Evolutionary conservation across 2,797 vertebrate species (phyloP).

Genomic region (Acanthiza pusilla): DNA sequence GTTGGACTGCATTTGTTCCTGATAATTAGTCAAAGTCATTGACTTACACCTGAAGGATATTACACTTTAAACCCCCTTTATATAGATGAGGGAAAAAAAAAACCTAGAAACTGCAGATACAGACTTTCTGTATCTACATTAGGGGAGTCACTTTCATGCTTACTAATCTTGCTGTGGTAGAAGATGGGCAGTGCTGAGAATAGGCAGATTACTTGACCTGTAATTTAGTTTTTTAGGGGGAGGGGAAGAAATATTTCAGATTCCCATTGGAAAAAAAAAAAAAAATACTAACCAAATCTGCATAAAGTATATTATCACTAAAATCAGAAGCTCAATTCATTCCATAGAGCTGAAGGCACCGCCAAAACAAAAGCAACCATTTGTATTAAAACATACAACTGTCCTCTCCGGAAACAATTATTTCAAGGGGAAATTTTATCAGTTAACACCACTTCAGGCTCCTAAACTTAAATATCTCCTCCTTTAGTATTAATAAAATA

Average conservation of each 20-base stretch:
- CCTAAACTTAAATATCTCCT: not conserved
- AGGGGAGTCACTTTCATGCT: constrained; percentile 52
- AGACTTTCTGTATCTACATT: constrained; percentile 4
- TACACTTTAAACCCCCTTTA: not conserved
- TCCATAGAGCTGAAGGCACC: not conserved
- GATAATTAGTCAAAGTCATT: constrained; percentile 25
- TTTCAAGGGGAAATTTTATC: not conserved
- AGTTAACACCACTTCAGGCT: not conserved
- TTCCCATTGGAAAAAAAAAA: not conserved
- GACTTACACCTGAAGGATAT: constrained; percentile 30
- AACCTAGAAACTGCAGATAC: constrained; percentile 11
- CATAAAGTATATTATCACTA: not conserved
- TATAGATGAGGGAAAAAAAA: not conserved
- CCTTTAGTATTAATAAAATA: not conserved
- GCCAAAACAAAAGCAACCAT: not conserved
- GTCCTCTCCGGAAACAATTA: not conserved
- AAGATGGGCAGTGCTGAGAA: not conserved
- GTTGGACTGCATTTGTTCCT: not conserved
- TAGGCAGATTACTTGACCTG: not conserved
- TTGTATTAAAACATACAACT: not conserved
- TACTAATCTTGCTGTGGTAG: not conserved
- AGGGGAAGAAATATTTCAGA: not conserved
- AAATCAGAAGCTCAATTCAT: not conserved
- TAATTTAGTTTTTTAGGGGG: not conserved
- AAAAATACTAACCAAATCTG: not conserved